phyloP scores from a whole-genome alignment of 2,888 invertebrate genomes.

The Phengaris arion region DNA sequence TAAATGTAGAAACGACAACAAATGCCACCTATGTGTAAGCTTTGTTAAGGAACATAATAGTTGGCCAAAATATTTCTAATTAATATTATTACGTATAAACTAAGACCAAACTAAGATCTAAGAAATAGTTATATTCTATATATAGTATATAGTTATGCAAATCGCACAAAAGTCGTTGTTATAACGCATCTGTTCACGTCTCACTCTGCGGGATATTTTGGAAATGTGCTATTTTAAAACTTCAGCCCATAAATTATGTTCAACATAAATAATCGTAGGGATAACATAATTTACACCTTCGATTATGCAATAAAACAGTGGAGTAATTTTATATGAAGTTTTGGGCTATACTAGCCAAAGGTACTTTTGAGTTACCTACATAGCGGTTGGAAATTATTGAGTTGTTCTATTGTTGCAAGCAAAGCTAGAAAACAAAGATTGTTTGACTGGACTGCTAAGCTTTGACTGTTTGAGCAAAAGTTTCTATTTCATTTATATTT shows the following conservation, averaged over 20 bases:
- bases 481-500: too few relatives aligned
- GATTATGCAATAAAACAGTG: neutral
- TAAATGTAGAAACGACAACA: too few relatives aligned
- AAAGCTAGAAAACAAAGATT: too few relatives aligned
- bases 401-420: too few relatives aligned
- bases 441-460: too few relatives aligned
- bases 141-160: conserved; percentile 6
- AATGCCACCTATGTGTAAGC: too few relatives aligned
- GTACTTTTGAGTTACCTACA: too few relatives aligned
- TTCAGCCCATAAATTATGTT: conserved; percentile 35
- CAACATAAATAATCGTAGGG: conserved; percentile 5
- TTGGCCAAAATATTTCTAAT: too few relatives aligned
- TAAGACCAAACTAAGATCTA: neutral
- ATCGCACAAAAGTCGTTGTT: conserved; percentile 1
- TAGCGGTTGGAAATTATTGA: too few relatives aligned
- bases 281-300: conserved; percentile 17
- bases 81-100: too few relatives aligned
- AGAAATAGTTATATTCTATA: neutral
- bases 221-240: conserved; percentile 44
- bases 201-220: conserved; percentile 43
- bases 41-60: too few relatives aligned
- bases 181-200: conserved; percentile 40
- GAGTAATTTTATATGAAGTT: neutral
- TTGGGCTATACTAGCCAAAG: neutral
- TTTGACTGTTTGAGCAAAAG: too few relatives aligned